These are phyloP conservation scores for Dicrostonyx torquatus DNA, from an alignment of 2,797 vertebrate genomes.

Conservation along the genomic window DNA sequence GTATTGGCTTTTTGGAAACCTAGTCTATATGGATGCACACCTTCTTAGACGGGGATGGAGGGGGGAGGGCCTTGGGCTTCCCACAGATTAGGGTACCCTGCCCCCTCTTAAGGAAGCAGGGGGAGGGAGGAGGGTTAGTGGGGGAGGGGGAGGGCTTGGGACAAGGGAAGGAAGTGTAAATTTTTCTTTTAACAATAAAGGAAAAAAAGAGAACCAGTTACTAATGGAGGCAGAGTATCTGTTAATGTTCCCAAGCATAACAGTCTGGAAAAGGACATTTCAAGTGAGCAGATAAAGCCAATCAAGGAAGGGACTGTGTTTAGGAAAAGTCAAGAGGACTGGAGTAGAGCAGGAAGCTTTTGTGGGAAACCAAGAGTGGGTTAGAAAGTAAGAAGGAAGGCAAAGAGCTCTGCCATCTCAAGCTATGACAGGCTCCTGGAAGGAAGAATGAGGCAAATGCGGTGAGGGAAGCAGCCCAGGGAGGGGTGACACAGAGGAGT, in stretches of 20 bases:
- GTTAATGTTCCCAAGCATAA: neutral
- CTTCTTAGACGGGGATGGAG: too few species aligned
- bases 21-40: too few species aligned
- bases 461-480: neutral
- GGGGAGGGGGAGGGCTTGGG: too few species aligned
- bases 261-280: neutral
- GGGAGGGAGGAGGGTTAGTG: too few species aligned
- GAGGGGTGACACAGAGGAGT: neutral
- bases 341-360: neutral
- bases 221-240: neutral
- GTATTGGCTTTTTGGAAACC: too few species aligned
- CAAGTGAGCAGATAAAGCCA: neutral
- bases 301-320: neutral
- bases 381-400: neutral
- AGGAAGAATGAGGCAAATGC: neutral
- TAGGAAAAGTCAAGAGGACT: neutral
- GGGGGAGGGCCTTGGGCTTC: too few species aligned
- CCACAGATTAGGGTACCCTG: too few species aligned
- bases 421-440: neutral
- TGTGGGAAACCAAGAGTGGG: neutral
- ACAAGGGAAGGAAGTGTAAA: too few species aligned
- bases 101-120: too few species aligned
- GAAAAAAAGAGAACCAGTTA: neutral
- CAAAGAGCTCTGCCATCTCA: neutral
- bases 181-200: too few species aligned